These are phyloP conservation scores for Perdita meconis DNA, from an alignment of 2,888 invertebrate genomes.

Conservation along the genomic window DNA sequence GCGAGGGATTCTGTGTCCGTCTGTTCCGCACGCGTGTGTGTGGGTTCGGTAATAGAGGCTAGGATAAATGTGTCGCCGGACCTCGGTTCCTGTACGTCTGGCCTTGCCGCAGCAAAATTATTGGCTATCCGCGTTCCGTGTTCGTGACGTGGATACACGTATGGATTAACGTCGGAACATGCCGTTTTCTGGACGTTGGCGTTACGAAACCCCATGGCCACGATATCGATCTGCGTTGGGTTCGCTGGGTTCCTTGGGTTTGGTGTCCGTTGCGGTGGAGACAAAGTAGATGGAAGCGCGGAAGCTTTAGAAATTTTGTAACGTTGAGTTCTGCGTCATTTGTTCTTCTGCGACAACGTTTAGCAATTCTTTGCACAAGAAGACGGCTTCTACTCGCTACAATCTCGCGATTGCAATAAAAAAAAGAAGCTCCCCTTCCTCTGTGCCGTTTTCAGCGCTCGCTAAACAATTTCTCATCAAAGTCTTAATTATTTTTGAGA, in stretches of 20 bases:
- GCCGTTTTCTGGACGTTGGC: conserved; percentile 15
- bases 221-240: neutral
- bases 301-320: too few species aligned
- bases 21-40: neutral
- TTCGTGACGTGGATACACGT: conserved; percentile 21
- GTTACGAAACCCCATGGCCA: conserved; percentile 2
- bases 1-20: neutral
- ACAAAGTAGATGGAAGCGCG: too few species aligned
- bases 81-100: conserved; percentile 26
- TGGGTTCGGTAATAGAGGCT: conserved; percentile 27
- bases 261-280: neutral
- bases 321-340: too few species aligned
- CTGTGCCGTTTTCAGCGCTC: too few species aligned
- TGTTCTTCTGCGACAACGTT: too few species aligned
- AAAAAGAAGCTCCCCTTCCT: too few species aligned
- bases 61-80: conserved; percentile 50
- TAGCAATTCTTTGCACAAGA: too few species aligned
- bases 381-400: too few species aligned
- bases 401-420: too few species aligned
- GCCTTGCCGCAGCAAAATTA: conserved; percentile 33
- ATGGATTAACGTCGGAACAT: conserved; percentile 25
- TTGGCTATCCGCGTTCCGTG: conserved; percentile 33
- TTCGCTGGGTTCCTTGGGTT: neutral
- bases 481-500: too few species aligned
- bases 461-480: too few species aligned